These are phyloP conservation scores for Piaya cayana DNA, from an alignment of 2,113 vertebrate species.

Conservation along the genomic window DNA sequence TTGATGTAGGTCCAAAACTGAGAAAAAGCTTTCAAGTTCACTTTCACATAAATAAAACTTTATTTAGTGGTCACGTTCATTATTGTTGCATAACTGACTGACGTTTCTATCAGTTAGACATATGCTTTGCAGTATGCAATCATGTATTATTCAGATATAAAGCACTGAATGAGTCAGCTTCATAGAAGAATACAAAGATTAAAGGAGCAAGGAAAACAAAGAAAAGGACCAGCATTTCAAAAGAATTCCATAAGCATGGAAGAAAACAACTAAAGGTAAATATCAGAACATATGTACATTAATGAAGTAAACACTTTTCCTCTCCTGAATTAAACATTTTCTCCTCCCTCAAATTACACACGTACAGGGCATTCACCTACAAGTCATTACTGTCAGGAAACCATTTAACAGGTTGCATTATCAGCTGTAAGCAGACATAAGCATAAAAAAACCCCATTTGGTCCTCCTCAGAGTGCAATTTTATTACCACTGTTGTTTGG, in stretches of 20 bases:
- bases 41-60: background rate
- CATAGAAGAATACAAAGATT: background rate
- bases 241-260: background rate
- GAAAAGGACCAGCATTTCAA: background rate
- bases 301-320: background rate
- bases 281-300: background rate
- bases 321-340: background rate
- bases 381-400: background rate
- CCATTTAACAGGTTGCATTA: background rate
- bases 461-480: background rate
- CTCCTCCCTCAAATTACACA: background rate
- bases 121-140: background rate
- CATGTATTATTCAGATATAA: background rate
- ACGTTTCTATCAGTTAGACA: background rate
- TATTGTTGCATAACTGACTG: background rate
- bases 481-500: background rate
- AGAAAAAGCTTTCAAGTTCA: background rate
- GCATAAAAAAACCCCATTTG: background rate
- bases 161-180: background rate
- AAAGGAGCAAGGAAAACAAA: background rate
- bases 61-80: background rate
- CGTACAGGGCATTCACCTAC: background rate
- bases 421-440: background rate
- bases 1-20: background rate
- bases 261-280: background rate